These are phyloP conservation scores for Charina bottae DNA, from an alignment of 2,113 vertebrate genomes.

Conservation along the genomic window DNA sequence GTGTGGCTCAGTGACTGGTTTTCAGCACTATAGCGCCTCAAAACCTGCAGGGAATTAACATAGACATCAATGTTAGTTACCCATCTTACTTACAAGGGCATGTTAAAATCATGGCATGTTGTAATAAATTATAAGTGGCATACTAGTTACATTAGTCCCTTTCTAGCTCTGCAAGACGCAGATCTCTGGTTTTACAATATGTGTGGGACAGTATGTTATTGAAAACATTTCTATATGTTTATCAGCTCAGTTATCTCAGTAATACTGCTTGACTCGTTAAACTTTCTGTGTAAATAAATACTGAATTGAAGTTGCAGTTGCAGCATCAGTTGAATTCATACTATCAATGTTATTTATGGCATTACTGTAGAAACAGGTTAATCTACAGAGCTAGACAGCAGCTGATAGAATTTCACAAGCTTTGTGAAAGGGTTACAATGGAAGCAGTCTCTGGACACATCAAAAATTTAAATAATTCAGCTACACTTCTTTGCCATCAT, in stretches of 20 bases:
- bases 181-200: constrained; percentile 58
- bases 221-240: constrained; percentile 51
- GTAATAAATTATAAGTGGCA: constrained; percentile 51
- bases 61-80: not conserved
- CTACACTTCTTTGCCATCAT: constrained; percentile 48
- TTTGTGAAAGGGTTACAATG: not conserved
- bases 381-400: constrained; percentile 43
- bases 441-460: constrained; percentile 29
- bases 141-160: constrained; percentile 49
- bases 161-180: constrained; percentile 54
- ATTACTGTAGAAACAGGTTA: constrained; percentile 23
- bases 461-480: constrained; percentile 43
- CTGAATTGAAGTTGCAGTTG: constrained; percentile 33
- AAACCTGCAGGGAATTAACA: not conserved
- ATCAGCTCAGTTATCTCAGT: constrained; percentile 56
- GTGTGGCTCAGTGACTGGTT: not conserved
- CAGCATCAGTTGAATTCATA: constrained; percentile 41
- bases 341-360: constrained; percentile 28
- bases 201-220: constrained; percentile 45
- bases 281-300: constrained; percentile 43
- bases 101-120: constrained; percentile 44
- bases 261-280: constrained; percentile 39
- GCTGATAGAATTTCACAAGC: constrained; percentile 27
- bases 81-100: not conserved
- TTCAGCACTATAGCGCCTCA: not conserved